These are phyloP conservation scores for Drosophila heteroneura DNA, from an alignment of 2,888 invertebrate species.

Conservation along the genomic window DNA sequence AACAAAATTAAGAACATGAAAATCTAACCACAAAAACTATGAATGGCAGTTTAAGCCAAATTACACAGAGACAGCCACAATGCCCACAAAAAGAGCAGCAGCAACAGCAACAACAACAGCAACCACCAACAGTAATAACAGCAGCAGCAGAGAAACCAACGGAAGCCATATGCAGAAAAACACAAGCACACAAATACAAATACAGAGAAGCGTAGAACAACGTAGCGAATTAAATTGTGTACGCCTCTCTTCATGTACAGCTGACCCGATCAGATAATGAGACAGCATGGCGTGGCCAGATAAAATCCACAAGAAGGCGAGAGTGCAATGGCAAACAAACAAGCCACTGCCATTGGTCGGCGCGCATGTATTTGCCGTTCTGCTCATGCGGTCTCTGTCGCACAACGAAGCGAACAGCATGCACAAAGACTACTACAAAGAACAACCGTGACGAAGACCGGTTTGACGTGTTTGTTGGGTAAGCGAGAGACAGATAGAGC, in stretches of 20 bases:
- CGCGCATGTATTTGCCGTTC: neutral
- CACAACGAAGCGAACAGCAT: constrained; percentile 23
- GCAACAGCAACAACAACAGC: constrained; percentile 23
- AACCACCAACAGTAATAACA: constrained; percentile 23
- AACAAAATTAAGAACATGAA: constrained; percentile 49
- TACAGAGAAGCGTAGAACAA: constrained; percentile 26
- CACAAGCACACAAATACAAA: constrained; percentile 19
- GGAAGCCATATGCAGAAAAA: constrained; percentile 81
- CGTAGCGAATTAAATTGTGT: constrained; percentile 67
- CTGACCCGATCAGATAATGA: constrained; percentile 53
- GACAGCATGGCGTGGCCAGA: constrained; percentile 68
- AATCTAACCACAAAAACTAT: constrained; percentile 74
- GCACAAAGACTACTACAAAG: constrained; percentile 12
- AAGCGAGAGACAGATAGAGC: constrained; percentile 36
- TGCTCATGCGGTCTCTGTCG: constrained; percentile 27
- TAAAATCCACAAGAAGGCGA: constrained; percentile 77
- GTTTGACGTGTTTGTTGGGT: constrained; percentile 53
- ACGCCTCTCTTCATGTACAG: constrained; percentile 60
- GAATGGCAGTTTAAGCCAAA: constrained; percentile 81
- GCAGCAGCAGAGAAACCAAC: constrained; percentile 46
- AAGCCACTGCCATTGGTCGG: constrained; percentile 38
- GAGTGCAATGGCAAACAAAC: constrained; percentile 56
- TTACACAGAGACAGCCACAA: constrained; percentile 74
- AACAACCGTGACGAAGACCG: constrained; percentile 50
- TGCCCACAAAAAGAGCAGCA: constrained; percentile 58